Percentiles rank a stretch among this genome's conserved stretches.
These are phyloP conservation scores for Lymantria monacha DNA, from an alignment of 2,888 invertebrate species.

Conservation along the genomic window DNA sequence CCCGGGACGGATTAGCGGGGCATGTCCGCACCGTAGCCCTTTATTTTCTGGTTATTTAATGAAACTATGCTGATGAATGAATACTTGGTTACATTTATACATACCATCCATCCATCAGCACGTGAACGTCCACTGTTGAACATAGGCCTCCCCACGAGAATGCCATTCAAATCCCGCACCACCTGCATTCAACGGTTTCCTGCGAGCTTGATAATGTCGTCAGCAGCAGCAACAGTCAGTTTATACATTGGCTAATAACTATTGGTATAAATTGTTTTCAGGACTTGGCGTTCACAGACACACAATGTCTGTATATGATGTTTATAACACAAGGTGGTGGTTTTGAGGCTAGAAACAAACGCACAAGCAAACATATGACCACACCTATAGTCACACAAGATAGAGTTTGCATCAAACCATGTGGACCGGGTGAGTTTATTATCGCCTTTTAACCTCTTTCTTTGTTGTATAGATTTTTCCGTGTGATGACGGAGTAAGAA, in stretches of 20 bases:
- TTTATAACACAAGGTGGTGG: conserved; percentile 92
- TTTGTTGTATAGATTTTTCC: neutral
- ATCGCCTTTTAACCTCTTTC: neutral
- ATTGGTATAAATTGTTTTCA: conserved; percentile 37
- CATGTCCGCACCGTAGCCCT: too few species aligned
- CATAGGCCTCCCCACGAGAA: too few species aligned
- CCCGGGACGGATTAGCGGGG: too few species aligned
- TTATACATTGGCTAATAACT: neutral
- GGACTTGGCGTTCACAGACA: conserved; percentile 92
- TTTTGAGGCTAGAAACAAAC: conserved; percentile 92
- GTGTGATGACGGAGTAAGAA: neutral
- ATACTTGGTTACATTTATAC: too few species aligned
- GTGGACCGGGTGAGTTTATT: conserved; percentile 85
- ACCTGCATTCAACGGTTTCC: too few species aligned
- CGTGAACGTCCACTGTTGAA: too few species aligned
- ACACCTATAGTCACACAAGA: conserved; percentile 88
- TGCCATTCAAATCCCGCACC: too few species aligned
- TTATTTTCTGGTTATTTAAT: too few species aligned
- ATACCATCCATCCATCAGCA: too few species aligned
- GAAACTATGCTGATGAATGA: too few species aligned
- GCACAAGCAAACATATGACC: conserved; percentile 90
- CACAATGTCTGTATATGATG: conserved; percentile 92
- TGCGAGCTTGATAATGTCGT: too few species aligned
- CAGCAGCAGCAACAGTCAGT: too few species aligned
- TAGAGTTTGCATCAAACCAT: conserved; percentile 91